These are phyloP conservation scores for Daktulosphaira vitifoliae DNA, from an alignment of 1,140 invertebrate genomes.

Conservation along the genomic window DNA sequence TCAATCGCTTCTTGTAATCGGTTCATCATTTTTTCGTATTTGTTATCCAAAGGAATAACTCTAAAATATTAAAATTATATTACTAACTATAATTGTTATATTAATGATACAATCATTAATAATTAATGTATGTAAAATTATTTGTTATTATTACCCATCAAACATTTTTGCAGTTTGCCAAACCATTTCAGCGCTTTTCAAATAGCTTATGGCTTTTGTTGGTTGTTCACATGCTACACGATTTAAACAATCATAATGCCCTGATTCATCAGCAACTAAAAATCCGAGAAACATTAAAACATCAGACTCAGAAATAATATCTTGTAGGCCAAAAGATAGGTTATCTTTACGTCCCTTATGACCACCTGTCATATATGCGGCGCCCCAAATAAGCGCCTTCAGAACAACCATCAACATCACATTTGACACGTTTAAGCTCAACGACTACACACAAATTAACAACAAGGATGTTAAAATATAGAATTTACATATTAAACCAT, in stretches of 20 bases:
- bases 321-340: neutral
- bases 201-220: neutral
- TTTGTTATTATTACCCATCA: neutral
- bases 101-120: too few species aligned
- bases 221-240: constrained; percentile 24
- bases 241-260: constrained; percentile 4
- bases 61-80: constrained; percentile 1
- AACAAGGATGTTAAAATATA: neutral
- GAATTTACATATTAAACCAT: too few species aligned
- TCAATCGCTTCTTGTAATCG: constrained; percentile 21
- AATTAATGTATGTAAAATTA: too few species aligned
- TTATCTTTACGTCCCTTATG: neutral
- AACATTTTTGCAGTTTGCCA: constrained; percentile 1
- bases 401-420: constrained; percentile 14
- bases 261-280: constrained; percentile 14
- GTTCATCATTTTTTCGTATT: constrained; percentile 19
- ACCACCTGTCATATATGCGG: neutral
- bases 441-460: constrained; percentile 1
- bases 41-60: neutral
- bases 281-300: constrained; percentile 9
- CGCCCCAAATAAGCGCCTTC: constrained; percentile 21
- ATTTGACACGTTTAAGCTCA: constrained; percentile 19
- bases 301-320: neutral
- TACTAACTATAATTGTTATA: neutral
- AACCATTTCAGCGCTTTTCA: constrained; percentile 8